These are phyloP conservation scores for Harpagifer antarcticus DNA, from an alignment of 2,797 vertebrate genomes.

Conservation along the genomic window DNA sequence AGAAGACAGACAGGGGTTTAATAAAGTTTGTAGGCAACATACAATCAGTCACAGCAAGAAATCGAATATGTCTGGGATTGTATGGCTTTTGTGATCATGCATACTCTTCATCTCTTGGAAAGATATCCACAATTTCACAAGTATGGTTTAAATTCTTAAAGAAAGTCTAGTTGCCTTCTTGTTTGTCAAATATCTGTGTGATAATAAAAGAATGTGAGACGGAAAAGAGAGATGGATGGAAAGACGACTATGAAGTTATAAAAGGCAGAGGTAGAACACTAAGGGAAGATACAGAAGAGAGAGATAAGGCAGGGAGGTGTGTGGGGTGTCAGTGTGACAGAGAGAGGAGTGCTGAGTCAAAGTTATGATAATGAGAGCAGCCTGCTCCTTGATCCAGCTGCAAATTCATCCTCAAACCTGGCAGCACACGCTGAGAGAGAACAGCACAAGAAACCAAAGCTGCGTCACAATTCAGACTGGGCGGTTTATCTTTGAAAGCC, in stretches of 20 bases:
- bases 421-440: slow-evolving; percentile 21
- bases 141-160: background rate
- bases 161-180: background rate
- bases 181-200: background rate
- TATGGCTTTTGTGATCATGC: background rate
- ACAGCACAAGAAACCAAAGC: slow-evolving; percentile 15
- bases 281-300: background rate
- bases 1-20: background rate
- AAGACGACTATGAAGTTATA: slow-evolving; percentile 15
- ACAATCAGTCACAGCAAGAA: background rate
- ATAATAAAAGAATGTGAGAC: no score
- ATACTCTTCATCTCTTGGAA: background rate
- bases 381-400: slow-evolving; percentile 27
- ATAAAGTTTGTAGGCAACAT: background rate
- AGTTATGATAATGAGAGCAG: slow-evolving; percentile 54
- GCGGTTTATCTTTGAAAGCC: slow-evolving; percentile 8
- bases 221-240: slow-evolving; percentile 15
- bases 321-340: slow-evolving; percentile 36
- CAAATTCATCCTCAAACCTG: slow-evolving; percentile 23
- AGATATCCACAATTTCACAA: background rate
- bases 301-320: slow-evolving; percentile 20
- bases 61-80: background rate
- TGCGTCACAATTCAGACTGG: slow-evolving; percentile 10
- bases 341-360: slow-evolving; percentile 54
- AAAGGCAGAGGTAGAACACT: slow-evolving; percentile 22